Evolutionary conservation across 1,140 invertebrate genomes (phyloP), one percentile per base, ranked within the genome.

Genomic region (Rhagoletis zephyria): DNA sequence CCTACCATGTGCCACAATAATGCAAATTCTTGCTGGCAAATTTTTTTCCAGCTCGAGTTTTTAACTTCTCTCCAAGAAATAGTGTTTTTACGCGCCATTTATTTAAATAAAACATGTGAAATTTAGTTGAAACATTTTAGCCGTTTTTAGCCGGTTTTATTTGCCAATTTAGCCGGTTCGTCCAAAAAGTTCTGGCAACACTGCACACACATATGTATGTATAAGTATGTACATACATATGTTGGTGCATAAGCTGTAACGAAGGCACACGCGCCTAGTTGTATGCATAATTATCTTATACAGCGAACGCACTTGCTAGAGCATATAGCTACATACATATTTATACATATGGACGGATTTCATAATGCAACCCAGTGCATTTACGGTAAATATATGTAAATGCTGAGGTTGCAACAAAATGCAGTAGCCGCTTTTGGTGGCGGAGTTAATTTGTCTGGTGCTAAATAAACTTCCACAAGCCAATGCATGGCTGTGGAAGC

Each of bases 371-470:
- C 40, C 4, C 64, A 67, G 4, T 48, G 42, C 48, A 77, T 16
- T 70, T 48, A 12, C 7, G 12, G 2, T 42, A 51, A 45, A 51
- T n/a, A 4, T 77, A 77, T 77, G 45, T 77, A n/a, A 42, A 19
- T 51, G 45, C 70, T 56, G 48, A 77, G 12, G 70, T 16, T 16
- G 16, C 70, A 56, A 6, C 48, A 77, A 77, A 77, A 77, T 77
- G 70, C 16, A 56, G 14, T 77, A 19, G 48, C 70, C 70, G 70
- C 45, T 19, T 19, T 56, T 77, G 48, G 70, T 77, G 45, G 70
- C 70, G 70, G 70, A 77, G 70, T 77, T 77, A 77, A 77, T 77
- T 77, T 77, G 70, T 51, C 70, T 77, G 45, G 6, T n/a, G 70
- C 48, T 19, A 77, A 77, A 77, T 77, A 77, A 77, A 77, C 70